Evolutionary conservation across 2,113 vertebrate species (phyloP).

Genomic region (Cephalophus harveyi): DNA sequence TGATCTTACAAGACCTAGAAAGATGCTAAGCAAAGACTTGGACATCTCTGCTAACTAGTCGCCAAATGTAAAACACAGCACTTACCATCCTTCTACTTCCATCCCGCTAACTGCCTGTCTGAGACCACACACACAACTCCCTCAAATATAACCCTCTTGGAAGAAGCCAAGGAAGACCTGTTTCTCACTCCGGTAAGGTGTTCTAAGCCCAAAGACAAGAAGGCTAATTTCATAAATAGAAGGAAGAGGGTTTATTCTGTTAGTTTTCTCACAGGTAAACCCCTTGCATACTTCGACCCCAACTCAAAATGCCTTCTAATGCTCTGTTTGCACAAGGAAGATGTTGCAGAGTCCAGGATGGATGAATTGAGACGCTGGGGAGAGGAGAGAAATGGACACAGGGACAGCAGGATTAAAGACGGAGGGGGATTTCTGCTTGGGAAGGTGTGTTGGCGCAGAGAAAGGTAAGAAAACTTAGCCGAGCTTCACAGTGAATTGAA

Average conservation of each 20-base stretch:
- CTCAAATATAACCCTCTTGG: neutral
- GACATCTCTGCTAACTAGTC: neutral
- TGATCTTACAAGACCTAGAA: slow-evolving; percentile 32
- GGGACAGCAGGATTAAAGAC: slow-evolving; percentile 33
- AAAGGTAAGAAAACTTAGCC: neutral
- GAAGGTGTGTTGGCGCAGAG: slow-evolving; percentile 21
- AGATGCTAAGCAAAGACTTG: neutral
- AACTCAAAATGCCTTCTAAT: neutral
- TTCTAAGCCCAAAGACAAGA: neutral
- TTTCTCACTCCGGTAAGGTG: neutral
- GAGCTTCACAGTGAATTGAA: neutral
- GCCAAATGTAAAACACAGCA: neutral
- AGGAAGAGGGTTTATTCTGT: slow-evolving; percentile 11
- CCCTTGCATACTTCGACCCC: neutral
- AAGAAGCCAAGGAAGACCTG: neutral
- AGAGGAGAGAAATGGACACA: neutral
- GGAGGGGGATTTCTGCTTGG: slow-evolving; percentile 26
- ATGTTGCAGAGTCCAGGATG: slow-evolving; percentile 10
- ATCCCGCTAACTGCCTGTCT: neutral
- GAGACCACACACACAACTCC: neutral
- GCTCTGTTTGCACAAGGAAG: slow-evolving; percentile 47
- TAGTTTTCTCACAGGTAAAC: neutral
- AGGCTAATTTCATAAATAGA: neutral
- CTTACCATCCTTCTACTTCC: neutral
- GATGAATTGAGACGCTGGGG: neutral